These are phyloP conservation scores for Cryptophagus acutangulus DNA, from an alignment of 2,888 invertebrate species.

Conservation along the genomic window DNA sequence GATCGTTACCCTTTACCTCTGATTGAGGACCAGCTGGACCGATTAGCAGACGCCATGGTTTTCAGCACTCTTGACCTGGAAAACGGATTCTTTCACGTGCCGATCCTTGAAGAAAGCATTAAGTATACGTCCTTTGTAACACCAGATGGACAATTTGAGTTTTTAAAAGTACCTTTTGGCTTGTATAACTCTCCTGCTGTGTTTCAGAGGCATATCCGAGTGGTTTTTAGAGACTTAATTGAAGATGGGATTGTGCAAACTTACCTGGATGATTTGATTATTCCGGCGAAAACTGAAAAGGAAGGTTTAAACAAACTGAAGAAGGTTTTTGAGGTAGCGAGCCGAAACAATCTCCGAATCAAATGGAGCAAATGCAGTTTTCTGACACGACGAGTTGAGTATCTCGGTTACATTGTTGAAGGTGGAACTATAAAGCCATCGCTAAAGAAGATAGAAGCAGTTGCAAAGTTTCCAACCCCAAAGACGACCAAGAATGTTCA, in stretches of 20 bases:
- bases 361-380: neutral
- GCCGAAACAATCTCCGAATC: neutral
- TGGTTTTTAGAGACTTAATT: conserved; percentile 2
- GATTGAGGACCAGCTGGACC: neutral
- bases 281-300: neutral
- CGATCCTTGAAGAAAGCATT: neutral
- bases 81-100: neutral
- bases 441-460: conserved; percentile 1
- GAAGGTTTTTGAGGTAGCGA: neutral
- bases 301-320: neutral
- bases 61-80: neutral
- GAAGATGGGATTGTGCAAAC: neutral
- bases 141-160: conserved; percentile 24
- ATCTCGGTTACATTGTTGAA: conserved; percentile 3
- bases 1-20: neutral
- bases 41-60: neutral
- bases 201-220: conserved; percentile 12
- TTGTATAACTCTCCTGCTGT: conserved; percentile 15
- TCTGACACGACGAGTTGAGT: conserved; percentile 2
- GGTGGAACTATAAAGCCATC: conserved; percentile 7
- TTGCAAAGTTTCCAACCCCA: conserved; percentile 6
- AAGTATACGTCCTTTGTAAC: conserved; percentile 21
- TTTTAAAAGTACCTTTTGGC: conserved; percentile 14
- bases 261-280: neutral
- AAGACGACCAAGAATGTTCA: conserved; percentile 1